Evolutionary conservation across 2,113 vertebrate species (phyloP).

Genomic region (Chloroceryle aenea): DNA sequence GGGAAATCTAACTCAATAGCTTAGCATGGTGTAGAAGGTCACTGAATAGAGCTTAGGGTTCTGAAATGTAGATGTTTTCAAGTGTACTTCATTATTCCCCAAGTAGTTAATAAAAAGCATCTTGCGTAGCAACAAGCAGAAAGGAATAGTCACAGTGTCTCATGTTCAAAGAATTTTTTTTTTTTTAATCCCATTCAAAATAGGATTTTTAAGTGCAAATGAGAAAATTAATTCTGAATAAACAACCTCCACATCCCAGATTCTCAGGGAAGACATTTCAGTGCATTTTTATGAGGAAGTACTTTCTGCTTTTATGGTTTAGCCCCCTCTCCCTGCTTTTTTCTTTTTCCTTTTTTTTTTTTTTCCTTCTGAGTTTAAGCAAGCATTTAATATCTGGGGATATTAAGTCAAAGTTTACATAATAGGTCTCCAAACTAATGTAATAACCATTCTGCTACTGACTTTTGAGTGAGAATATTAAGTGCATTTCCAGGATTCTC

Average conservation of each 20-base stretch:
- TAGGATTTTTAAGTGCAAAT: not conserved
- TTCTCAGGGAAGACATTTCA: not conserved
- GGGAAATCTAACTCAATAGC: not conserved
- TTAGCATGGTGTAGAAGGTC: not conserved
- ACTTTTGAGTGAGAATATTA: not conserved
- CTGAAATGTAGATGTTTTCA: not conserved
- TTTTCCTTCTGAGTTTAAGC: not conserved
- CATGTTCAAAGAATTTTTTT: not conserved
- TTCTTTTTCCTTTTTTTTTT: fast-evolving
- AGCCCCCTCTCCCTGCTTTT: fast-evolving
- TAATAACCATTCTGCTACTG: not conserved
- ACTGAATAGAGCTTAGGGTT: not conserved
- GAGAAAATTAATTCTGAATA: not conserved
- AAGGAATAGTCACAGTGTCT: not conserved
- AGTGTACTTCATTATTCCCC: not conserved
- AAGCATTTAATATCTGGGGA: not conserved
- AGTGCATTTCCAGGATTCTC: not conserved
- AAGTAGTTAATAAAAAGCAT: not conserved
- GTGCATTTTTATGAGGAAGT: not conserved
- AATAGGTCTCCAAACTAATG: not conserved
- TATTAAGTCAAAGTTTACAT: not conserved
- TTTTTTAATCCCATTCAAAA: not conserved
- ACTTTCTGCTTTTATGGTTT: not conserved
- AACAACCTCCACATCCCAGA: not conserved
- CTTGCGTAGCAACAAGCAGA: not conserved